phyloP scores from a whole-genome alignment of 1,140 invertebrate genomes.

The Arctopsyche grandis region DNA sequence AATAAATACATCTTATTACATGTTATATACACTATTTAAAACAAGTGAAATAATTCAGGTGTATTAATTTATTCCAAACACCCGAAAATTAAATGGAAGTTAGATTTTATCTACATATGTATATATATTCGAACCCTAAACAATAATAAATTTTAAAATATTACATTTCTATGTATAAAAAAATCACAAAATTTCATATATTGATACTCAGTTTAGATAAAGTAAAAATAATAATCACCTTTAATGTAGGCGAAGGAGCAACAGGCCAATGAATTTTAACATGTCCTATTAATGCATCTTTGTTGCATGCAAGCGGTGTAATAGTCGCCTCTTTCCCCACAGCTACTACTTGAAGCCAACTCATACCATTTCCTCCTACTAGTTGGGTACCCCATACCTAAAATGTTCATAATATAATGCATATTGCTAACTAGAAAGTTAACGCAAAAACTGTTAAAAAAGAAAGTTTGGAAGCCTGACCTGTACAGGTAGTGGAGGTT shows the following conservation, averaged over 20 bases:
- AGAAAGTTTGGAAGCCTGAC: constrained; percentile 52
- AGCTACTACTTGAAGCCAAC: constrained; percentile 49
- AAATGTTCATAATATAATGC: constrained; percentile 9
- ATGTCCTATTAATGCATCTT: constrained; percentile 41
- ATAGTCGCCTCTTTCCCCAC: constrained; percentile 42
- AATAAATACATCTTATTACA: too few species aligned
- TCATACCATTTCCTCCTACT: constrained; percentile 46
- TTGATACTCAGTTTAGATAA: too few species aligned
- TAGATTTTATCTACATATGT: background rate
- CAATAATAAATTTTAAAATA: too few species aligned
- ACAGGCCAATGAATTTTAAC: constrained; percentile 46
- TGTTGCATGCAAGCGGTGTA: constrained; percentile 27
- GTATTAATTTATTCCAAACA: background rate
- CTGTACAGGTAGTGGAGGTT: constrained; percentile 64
- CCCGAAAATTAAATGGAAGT: background rate
- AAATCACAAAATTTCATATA: too few species aligned
- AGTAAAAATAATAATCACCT: background rate
- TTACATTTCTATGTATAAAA: too few species aligned
- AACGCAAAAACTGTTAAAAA: background rate
- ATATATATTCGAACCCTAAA: too few species aligned
- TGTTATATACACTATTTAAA: too few species aligned
- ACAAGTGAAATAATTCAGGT: too few species aligned
- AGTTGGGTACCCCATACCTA: constrained; percentile 52
- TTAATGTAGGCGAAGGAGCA: background rate
- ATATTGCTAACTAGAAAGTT: background rate